These are phyloP conservation scores for Paedocypris sp. DNA, from an alignment of 2,113 vertebrate species.

Conservation along the genomic window DNA sequence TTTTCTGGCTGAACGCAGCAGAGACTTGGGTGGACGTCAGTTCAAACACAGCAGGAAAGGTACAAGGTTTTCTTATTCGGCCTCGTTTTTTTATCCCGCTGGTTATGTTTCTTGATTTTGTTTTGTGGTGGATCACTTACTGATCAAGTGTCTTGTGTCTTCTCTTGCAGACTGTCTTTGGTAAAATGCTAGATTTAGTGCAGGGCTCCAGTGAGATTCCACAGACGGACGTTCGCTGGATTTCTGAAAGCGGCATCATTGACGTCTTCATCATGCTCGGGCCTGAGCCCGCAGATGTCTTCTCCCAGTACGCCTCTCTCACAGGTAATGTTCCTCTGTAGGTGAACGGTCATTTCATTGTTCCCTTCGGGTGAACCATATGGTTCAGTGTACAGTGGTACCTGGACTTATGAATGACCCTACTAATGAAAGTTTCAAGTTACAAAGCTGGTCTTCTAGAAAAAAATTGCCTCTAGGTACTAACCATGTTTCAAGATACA, in stretches of 20 bases:
- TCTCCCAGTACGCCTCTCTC: conserved; percentile 75
- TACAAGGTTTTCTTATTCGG: conserved; percentile 32
- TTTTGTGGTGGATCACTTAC: not conserved
- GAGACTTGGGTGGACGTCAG: conserved; percentile 93
- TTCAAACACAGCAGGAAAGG: conserved; percentile 88
- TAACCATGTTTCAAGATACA: too few relatives aligned
- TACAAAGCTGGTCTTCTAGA: too few relatives aligned
- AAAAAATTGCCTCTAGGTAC: too few relatives aligned
- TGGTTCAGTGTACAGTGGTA: too few relatives aligned
- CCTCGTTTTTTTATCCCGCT: too few relatives aligned
- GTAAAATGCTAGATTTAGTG: conserved; percentile 86
- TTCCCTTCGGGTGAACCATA: too few relatives aligned
- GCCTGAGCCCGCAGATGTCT: conserved; percentile 64
- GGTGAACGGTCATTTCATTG: too few relatives aligned
- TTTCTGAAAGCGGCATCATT: conserved; percentile 85
- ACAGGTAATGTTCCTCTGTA: too few relatives aligned
- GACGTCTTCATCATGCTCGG: conserved; percentile 83
- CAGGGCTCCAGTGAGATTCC: conserved; percentile 83
- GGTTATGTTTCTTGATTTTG: too few relatives aligned
- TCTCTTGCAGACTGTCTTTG: conserved; percentile 74
- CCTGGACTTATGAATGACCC: too few relatives aligned
- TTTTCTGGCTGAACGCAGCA: conserved; percentile 89
- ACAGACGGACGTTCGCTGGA: conserved; percentile 86
- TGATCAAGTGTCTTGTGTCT: not conserved
- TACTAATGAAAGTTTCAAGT: too few relatives aligned